Evolutionary conservation across 2,888 invertebrate species (phyloP).

Genomic region (Diplazon laetatorius): DNA sequence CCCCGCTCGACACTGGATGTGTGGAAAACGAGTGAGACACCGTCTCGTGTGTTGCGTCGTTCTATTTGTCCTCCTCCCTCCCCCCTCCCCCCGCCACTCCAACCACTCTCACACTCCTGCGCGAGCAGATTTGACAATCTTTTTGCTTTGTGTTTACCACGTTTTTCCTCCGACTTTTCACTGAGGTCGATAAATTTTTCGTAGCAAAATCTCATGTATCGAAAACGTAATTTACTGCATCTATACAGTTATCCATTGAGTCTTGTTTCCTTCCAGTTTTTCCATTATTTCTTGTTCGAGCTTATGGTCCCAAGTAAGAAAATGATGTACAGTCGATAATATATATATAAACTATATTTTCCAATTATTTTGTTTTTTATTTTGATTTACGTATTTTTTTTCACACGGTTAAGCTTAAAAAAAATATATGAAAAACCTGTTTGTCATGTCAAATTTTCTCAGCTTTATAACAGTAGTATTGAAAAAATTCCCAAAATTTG

Average conservation of each 20-base stretch:
- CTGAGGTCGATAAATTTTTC: conserved; percentile 59
- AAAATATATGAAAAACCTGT: no score
- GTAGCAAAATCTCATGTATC: conserved; percentile 45
- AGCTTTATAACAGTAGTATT: no score
- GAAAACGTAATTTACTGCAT: conserved; percentile 24
- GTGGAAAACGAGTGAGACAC: conserved; percentile 19
- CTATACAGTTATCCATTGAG: conserved; percentile 28
- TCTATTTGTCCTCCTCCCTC: conserved; percentile 41
- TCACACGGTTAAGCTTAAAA: no score
- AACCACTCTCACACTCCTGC: background rate
- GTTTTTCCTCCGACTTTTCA: conserved; percentile 38
- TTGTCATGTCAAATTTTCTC: no score
- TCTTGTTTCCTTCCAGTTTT: conserved; percentile 19
- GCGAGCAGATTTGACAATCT: conserved; percentile 40
- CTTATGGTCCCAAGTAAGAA: no score
- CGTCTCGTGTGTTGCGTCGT: conserved; percentile 26
- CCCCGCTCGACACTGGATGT: conserved; percentile 24
- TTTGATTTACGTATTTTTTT: no score
- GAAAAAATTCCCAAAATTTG: no score
- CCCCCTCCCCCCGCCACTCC: conserved; percentile 5
- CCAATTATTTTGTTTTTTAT: no score
- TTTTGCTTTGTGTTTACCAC: conserved; percentile 45
- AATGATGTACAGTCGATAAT: no score
- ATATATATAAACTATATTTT: no score
- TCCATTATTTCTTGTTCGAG: background rate